Evolutionary conservation across 2,888 invertebrate species (phyloP), one percentile per base, ranked within the genome.

Genomic region (Allygus modestus): DNA sequence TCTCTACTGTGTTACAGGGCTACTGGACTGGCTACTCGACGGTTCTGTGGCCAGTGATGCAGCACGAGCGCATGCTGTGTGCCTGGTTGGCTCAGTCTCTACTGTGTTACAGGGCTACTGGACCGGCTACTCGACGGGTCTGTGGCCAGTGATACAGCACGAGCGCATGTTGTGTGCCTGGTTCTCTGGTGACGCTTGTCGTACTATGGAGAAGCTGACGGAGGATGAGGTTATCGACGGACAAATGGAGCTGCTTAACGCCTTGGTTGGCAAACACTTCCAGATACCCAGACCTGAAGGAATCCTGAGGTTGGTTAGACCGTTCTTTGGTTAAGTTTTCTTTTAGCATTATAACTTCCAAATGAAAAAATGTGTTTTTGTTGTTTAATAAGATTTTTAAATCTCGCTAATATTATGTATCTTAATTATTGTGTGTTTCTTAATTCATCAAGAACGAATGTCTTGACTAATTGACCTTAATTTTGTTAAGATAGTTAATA

Each of bases 121-220:
- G 75, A 15, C 75, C 1, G 51, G n/a, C 15, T 1, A 77, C 46
- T 9, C 17, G 15, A 46, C 46, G 0, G 75, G 46, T 1, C 17
- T 46, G 9, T 46, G 5, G 20, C 79, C 54, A 9, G 58, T 79
- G 79, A 17, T 79, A 1, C 17, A 58, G 17, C 79, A 58, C 17
- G 46, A 46, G 46, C 46, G 46, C 46, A 46, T 46, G 46, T 46
- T 46, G 46, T 46, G 46, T 17, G 46, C 46, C 46, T 46, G 46
- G 46, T 46, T 95, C 20, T 92, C 92, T 73, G 95, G 95, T 0
- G 90, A 91, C 65, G 92, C 92, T 88, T 93, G 94, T 0, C 90
- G 91, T 84, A 89, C 92, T 82, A 92, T 94, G 90, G 96, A 96
- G 89, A 89, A 89, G 2, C 88, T 94, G 43, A 88, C 92, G 0